Evolutionary conservation across 2,113 vertebrate species (phyloP), one percentile per base, ranked within the genome.

Genomic region (Crotalus helleri): DNA sequence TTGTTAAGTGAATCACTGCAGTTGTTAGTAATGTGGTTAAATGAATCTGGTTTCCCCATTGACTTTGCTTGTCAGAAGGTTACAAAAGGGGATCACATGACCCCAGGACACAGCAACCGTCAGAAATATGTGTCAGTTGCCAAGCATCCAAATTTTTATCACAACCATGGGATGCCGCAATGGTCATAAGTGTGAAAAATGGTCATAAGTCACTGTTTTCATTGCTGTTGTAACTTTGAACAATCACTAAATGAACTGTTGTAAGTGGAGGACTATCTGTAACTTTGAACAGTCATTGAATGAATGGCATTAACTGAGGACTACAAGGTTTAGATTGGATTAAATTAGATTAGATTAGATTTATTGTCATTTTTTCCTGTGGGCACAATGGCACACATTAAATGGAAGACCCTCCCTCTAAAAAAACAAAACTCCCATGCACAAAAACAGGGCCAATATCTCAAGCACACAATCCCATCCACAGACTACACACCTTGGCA

Each of bases 101-200:
- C 61, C 15, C 61, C 0, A 4, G 29, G 61, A n/a, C 64, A 69
- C 5, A n/a, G 12, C 59, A 11, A 15, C 29, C 12, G 12, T n/a
- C 64, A 69, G n/a, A 69, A 69, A 69, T 69, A 69, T 64, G 61
- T 4, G 61, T 29, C 64, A n/a, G 64, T n/a, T 69, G 61, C 29
- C 12, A 15, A n/a, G 12, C 64, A 69, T 69, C 12, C 5, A 4
- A 69, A 69, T n/a, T 69, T 69, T n/a, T 29, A n/a, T 69, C 64
- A 69, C 0, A 1, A 69, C 64, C 29, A 13, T 5, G 29, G 64
- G 29, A 69, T n/a, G 61, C 26, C 1, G 0, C 29, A n/a, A 5
- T 2, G 0, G 12, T 69, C 12, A 12, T n/a, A 69, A n/a, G 11
- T n/a, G 4, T 69, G 64, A n/a, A n/a, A 69, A 69, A 69, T n/a